Conservation (phyloP, 92 coral and sea anemone genomes). For the Porites cylindrica region DNA sequence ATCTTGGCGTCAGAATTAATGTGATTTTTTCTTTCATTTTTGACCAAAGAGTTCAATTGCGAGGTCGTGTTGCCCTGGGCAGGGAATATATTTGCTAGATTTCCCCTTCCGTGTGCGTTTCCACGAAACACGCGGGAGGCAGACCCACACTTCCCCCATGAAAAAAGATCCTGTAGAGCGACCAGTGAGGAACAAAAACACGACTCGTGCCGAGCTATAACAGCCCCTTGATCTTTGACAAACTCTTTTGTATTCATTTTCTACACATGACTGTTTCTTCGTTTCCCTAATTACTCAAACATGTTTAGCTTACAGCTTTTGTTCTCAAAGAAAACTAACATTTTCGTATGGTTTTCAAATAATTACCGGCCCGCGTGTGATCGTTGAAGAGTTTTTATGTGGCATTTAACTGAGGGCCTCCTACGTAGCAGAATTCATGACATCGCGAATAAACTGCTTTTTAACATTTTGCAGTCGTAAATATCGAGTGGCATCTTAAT, state of each 20-base stretch:
- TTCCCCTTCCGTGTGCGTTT: constrained; percentile 49
- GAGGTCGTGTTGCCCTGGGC: constrained; percentile 19
- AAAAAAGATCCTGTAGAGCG: constrained; percentile 38
- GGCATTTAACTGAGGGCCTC: constrained; percentile 73
- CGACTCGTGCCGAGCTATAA: constrained; percentile 52
- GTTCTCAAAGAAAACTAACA: constrained; percentile 89
- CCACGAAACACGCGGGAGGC: constrained; percentile 51
- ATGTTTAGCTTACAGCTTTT: constrained; percentile 73
- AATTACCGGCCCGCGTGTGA: constrained; percentile 82
- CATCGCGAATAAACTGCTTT: constrained; percentile 81
- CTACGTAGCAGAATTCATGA: constrained; percentile 67
- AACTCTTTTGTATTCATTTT: constrained; percentile 72
- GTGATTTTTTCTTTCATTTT: constrained; percentile 64
- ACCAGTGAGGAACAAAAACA: constrained; percentile 28
- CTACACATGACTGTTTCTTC: constrained; percentile 70
- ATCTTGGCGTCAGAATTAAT: constrained; percentile 77
- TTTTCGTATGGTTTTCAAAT: constrained; percentile 86
- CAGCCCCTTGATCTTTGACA: constrained; percentile 82
- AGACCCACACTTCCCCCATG: constrained; percentile 14
- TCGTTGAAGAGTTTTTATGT: constrained; percentile 66
- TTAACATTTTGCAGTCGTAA: constrained; percentile 78
- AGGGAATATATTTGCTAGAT: constrained; percentile 18
- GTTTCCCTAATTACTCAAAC: constrained; percentile 86
- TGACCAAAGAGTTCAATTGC: background rate
- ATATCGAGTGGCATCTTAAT: constrained; percentile 61